phyloP scores from a whole-genome alignment of 2,797 vertebrate genomes.

The Forpus xanthops region DNA sequence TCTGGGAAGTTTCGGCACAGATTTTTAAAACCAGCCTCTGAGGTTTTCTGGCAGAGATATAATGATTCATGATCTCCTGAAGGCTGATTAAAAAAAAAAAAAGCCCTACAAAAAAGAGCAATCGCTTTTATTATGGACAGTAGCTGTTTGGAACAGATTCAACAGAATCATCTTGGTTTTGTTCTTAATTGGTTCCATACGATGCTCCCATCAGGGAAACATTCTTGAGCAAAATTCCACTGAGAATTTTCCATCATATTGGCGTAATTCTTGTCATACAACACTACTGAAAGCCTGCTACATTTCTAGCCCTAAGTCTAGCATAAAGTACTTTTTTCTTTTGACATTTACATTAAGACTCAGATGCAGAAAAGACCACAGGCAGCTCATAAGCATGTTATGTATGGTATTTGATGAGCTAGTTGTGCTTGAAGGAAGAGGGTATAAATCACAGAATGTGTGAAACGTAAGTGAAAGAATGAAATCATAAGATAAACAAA shows the following conservation, averaged over 20 bases:
- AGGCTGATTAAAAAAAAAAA: background rate
- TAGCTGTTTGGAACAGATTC: background rate
- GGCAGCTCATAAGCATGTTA: background rate
- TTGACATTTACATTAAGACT: background rate
- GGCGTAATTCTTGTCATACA: background rate
- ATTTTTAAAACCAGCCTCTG: background rate
- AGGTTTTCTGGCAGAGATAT: background rate
- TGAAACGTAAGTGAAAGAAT: conserved; percentile 11
- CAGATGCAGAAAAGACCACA: background rate
- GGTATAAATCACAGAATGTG: background rate
- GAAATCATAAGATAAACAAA: background rate
- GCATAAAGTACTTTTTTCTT: background rate
- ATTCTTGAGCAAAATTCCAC: conserved; percentile 16
- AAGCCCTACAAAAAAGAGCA: background rate
- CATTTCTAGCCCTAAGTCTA: background rate
- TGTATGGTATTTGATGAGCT: background rate
- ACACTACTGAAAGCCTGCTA: background rate
- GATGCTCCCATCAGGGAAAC: background rate
- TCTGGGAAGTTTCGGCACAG: background rate
- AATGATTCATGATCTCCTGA: background rate
- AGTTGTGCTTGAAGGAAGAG: background rate
- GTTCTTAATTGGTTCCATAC: background rate
- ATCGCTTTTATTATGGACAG: background rate
- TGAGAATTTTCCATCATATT: background rate
- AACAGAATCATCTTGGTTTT: background rate